Conservation (phyloP, 2,888 invertebrate genomes). For the Pinctada fucata region DNA sequence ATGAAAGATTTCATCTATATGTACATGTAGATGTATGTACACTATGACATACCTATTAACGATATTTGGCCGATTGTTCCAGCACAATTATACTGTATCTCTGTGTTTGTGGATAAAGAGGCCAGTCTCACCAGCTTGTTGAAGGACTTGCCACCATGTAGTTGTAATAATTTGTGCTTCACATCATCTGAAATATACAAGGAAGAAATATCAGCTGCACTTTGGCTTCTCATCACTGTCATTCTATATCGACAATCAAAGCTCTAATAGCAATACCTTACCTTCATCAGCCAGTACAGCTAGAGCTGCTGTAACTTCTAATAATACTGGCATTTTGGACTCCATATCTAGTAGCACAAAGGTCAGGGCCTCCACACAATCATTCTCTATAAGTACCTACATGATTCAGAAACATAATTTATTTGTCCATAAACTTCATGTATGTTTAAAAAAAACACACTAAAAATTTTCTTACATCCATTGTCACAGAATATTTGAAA, state of each 20-base stretch:
- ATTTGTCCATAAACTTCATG: background rate
- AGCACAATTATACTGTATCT: slow-evolving; percentile 71
- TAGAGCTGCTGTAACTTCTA: slow-evolving; percentile 68
- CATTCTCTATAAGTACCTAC: slow-evolving; percentile 54
- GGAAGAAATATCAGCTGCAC: background rate
- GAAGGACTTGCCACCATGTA: slow-evolving; percentile 60
- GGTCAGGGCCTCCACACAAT: slow-evolving; percentile 63
- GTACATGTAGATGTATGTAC: too few relatives aligned
- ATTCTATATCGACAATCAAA: background rate
- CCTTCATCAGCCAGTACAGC: slow-evolving; percentile 72
- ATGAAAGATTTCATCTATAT: too few relatives aligned
- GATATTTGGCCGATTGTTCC: slow-evolving; percentile 68
- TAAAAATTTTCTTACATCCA: background rate
- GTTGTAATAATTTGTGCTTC: slow-evolving; percentile 51
- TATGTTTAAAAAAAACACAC: background rate
- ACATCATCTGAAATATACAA: slow-evolving; percentile 58
- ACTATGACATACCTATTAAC: slow-evolving; percentile 60
- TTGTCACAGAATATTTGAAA: background rate
- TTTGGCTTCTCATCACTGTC: background rate
- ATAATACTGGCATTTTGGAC: slow-evolving; percentile 52
- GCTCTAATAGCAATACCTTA: slow-evolving; percentile 34
- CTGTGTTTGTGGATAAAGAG: slow-evolving; percentile 54
- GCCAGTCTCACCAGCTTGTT: slow-evolving; percentile 62
- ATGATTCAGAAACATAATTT: slow-evolving; percentile 3
- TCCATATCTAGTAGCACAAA: slow-evolving; percentile 54